phyloP scores from a whole-genome alignment of 2,888 invertebrate genomes.

The Drosophila paramelanica region DNA sequence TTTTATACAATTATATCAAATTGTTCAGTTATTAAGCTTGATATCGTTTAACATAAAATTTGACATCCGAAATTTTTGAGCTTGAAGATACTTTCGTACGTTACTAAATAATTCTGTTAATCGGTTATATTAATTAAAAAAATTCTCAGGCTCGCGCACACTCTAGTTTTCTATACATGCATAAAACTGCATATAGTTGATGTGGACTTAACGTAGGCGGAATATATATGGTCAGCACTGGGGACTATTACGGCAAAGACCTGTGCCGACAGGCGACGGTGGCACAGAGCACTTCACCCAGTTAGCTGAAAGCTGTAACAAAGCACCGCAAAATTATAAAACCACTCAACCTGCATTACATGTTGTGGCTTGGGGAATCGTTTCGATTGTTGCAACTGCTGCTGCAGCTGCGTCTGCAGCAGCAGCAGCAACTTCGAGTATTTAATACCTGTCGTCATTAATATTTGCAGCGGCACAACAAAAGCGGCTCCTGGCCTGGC shows the following conservation, averaged over 20 bases:
- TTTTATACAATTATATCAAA: too few relatives aligned
- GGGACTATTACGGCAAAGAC: constrained; percentile 3
- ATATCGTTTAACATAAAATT: too few relatives aligned
- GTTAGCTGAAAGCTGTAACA: constrained; percentile 42
- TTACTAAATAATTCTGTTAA: too few relatives aligned
- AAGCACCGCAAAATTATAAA: constrained; percentile 44
- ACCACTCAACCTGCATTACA: constrained; percentile 57
- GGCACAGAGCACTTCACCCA: constrained; percentile 47
- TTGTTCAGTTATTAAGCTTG: too few relatives aligned
- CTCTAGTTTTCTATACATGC: neutral
- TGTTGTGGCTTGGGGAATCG: constrained; percentile 25
- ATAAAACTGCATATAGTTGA: neutral
- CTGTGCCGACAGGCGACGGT: neutral
- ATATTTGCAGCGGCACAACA: constrained; percentile 61
- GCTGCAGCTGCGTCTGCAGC: constrained; percentile 10
- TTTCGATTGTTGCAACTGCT: constrained; percentile 53
- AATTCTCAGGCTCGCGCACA: neutral
- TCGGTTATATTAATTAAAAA: too few relatives aligned
- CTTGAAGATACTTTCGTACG: too few relatives aligned
- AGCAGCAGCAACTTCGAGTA: constrained; percentile 57
- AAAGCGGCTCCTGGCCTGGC: constrained; percentile 55
- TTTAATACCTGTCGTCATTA: constrained; percentile 69
- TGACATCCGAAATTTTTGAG: too few relatives aligned
- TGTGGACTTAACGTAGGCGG: neutral
- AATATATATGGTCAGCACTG: neutral